Conservation (phyloP, 2,888 invertebrate species). For the Cynaeus angustus region DNA sequence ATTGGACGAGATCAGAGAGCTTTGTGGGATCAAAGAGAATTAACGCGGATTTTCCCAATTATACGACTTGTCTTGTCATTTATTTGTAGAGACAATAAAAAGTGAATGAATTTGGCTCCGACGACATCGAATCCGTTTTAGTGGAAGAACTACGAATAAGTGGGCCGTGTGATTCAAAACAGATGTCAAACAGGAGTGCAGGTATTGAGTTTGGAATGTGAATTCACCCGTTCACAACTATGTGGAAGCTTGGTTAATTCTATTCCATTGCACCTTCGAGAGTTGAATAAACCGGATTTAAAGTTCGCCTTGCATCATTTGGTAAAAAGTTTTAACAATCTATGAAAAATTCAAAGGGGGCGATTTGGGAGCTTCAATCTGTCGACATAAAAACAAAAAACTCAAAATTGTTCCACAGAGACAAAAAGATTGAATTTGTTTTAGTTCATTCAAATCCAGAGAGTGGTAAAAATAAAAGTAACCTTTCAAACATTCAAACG, state of each 20-base stretch:
- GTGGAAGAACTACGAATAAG: not conserved
- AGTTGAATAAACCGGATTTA: not conserved
- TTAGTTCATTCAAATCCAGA: slow-evolving; percentile 1
- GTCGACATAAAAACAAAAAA: not conserved
- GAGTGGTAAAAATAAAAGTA: not conserved
- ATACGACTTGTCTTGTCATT: slow-evolving; percentile 5
- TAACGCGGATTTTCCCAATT: slow-evolving; percentile 15
- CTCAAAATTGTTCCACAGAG: not conserved
- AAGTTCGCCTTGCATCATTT: not conserved
- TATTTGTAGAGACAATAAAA: not conserved
- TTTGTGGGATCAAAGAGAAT: slow-evolving; percentile 32
- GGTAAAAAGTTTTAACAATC: slow-evolving; percentile 1
- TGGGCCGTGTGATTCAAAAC: slow-evolving; percentile 37
- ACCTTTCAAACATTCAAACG: not conserved
- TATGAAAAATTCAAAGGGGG: slow-evolving; percentile 11
- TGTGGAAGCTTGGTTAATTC: slow-evolving; percentile 27
- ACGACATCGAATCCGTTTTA: not conserved
- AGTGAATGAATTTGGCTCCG: not conserved
- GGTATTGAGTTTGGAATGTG: slow-evolving; percentile 8
- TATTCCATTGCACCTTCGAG: slow-evolving; percentile 8
- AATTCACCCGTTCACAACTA: slow-evolving; percentile 20
- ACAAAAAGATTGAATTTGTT: slow-evolving; percentile 7
- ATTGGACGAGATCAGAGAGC: slow-evolving; percentile 33
- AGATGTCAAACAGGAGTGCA: slow-evolving; percentile 16
- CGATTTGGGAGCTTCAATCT: not conserved